Evolutionary conservation across 2,888 invertebrate genomes (phyloP), one percentile per base, ranked within the genome.

Genomic region (Drosophila falleni): DNA sequence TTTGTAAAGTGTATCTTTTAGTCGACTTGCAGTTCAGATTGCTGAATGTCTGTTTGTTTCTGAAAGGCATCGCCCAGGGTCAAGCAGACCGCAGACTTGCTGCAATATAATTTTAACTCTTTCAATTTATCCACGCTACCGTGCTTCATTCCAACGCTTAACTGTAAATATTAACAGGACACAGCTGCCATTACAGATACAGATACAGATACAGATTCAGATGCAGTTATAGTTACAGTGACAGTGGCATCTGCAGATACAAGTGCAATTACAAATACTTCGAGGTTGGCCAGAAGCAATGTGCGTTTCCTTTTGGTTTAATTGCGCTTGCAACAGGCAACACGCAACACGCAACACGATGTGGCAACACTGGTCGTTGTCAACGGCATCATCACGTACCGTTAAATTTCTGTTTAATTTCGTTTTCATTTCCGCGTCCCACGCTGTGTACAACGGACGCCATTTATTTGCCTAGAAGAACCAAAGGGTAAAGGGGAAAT

Each of bases 321-420:
- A 88, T 84, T 83, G 75, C 87, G 71, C 86, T 65, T 85, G 69
- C 82, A 82, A 84, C 71, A 42, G 60, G 51, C 53, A 31, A 31
- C 54, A 41, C 26, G 41, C 53, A 31, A 31, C 54, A 41, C 26
- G 41, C 42, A 54, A 56, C 55, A 35, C 10, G 33, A 56, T 35
- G 76, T 71, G 75, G 73, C 68, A 74, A 62, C 55, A 37, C 55
- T 56, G 60, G 6, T 19, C 37, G 31, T 10, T 69, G 72, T 66
- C 73, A 55, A 39, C 58, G 37, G 51, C 75, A 65, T 47, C 78
- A 68, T 54, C 80, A 80, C 77, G 72, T 78, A 47, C 60, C 19
- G 56, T 63, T 53, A 75, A 80, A 78, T 83, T 78, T 83, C 84
- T 75, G 62, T 83, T 89, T 83, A 89, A 84, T 89, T 89, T 89